Evolutionary conservation across 2,888 invertebrate species (phyloP).

Genomic region (Ennomos erosarius): DNA sequence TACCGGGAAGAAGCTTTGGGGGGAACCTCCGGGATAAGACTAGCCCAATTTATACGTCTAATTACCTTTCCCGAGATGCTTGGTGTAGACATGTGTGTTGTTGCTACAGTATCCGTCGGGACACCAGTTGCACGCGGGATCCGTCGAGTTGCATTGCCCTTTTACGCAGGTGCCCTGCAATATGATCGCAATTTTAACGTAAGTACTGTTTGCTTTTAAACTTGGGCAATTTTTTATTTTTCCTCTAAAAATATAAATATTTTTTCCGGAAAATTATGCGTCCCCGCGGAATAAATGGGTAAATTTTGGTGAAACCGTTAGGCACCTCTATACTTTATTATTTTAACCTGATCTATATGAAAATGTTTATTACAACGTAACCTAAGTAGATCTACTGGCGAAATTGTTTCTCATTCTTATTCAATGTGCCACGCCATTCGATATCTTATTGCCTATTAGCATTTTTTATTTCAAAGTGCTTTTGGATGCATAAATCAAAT

Average conservation of each 20-base stretch:
- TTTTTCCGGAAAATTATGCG: too few relatives aligned
- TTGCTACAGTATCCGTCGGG: constrained; percentile 79
- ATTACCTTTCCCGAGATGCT: constrained; percentile 67
- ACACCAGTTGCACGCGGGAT: constrained; percentile 76
- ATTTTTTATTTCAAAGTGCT: constrained; percentile 26
- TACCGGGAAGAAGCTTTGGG: too few relatives aligned
- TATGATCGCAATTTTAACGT: too few relatives aligned
- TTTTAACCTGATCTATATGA: neutral
- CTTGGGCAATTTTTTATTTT: too few relatives aligned
- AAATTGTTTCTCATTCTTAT: constrained; percentile 12
- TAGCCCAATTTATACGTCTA: neutral
- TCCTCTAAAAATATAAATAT: too few relatives aligned
- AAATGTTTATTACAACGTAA: constrained; percentile 10
- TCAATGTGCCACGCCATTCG: constrained; percentile 18
- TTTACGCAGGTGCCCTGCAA: constrained; percentile 77
- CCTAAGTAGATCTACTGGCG: constrained; percentile 3
- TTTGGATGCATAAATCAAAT: constrained; percentile 34
- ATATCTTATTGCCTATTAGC: constrained; percentile 25
- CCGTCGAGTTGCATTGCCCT: constrained; percentile 74
- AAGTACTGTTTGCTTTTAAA: too few relatives aligned
- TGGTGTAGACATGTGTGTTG: constrained; percentile 69
- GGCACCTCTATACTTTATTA: too few relatives aligned
- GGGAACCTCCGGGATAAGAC: too few relatives aligned
- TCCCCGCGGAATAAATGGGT: too few relatives aligned
- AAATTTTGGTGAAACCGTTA: too few relatives aligned